A percentile compares a stretch with the other conserved stretches of the same genome.
These are phyloP conservation scores for Chelonus formosanus DNA, from an alignment of 2,888 invertebrate genomes.

Conservation along the genomic window DNA sequence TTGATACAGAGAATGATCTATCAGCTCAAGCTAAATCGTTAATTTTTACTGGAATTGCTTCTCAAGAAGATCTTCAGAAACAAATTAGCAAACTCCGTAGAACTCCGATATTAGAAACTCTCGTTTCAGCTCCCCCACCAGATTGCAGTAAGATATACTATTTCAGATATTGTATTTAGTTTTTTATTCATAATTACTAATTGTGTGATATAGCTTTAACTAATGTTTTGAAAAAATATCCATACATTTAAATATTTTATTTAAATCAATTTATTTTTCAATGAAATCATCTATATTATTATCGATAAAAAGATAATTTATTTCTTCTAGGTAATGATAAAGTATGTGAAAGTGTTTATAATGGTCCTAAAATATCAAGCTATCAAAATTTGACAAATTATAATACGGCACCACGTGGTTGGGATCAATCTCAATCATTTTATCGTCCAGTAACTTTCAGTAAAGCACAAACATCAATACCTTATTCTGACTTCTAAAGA, in stretches of 20 bases:
- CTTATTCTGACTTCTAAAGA: constrained; percentile 60
- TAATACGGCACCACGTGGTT: constrained; percentile 85
- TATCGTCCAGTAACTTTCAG: constrained; percentile 80
- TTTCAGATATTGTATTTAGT: too few species aligned
- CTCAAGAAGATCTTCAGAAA: constrained; percentile 54
- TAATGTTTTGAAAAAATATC: too few species aligned
- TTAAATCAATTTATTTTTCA: too few species aligned
- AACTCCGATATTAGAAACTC: constrained; percentile 57
- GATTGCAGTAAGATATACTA: constrained; percentile 43
- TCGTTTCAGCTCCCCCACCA: constrained; percentile 53
- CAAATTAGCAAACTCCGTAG: constrained; percentile 55
- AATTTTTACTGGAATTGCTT: constrained; percentile 52
- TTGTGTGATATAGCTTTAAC: too few species aligned
- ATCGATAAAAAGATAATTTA: not conserved
- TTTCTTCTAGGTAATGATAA: constrained; percentile 47
- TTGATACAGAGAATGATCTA: constrained; percentile 44
- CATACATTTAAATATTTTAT: too few species aligned
- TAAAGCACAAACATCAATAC: constrained; percentile 63
- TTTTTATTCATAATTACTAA: too few species aligned
- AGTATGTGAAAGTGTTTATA: constrained; percentile 52
- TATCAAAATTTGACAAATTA: constrained; percentile 71
- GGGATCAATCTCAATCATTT: constrained; percentile 75
- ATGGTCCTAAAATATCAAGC: constrained; percentile 59
- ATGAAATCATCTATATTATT: too few species aligned
- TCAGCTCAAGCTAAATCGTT: constrained; percentile 46